Conservation (phyloP, 1,140 invertebrate species). For the Aphis gossypii region DNA sequence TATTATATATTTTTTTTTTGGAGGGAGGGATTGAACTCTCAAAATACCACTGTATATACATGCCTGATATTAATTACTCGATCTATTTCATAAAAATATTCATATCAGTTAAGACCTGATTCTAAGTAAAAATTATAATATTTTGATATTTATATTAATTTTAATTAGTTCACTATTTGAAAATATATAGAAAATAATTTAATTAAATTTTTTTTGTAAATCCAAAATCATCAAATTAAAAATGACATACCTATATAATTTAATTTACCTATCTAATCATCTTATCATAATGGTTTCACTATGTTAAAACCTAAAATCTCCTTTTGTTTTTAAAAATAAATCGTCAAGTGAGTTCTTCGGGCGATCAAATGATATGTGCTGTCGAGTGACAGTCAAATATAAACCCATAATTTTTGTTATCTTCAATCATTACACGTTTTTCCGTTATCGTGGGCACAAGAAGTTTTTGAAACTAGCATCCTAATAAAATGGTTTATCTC, state of each 20-base stretch:
- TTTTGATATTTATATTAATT: not conserved
- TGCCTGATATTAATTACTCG: too few relatives aligned
- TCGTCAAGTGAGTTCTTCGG: not conserved
- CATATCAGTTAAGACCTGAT: too few relatives aligned
- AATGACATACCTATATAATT: not conserved
- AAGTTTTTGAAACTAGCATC: not conserved
- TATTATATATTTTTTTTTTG: too few relatives aligned
- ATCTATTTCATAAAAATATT: too few relatives aligned
- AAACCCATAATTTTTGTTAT: constrained; percentile 46
- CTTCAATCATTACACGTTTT: constrained; percentile 27
- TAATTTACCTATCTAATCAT: not conserved
- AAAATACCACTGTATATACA: too few relatives aligned
- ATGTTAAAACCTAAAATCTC: not conserved
- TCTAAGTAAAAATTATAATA: not conserved
- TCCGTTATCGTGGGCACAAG: not conserved
- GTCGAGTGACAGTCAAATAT: constrained; percentile 24
- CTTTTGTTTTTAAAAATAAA: constrained; percentile 14
- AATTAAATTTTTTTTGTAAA: not conserved
- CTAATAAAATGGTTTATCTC: not conserved
- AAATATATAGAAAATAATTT: not conserved
- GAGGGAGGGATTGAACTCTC: too few relatives aligned
- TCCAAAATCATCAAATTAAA: not conserved
- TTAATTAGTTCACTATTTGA: not conserved
- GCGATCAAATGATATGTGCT: constrained; percentile 7
- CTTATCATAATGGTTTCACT: not conserved